Evolutionary conservation across 2,888 invertebrate species (phyloP), one percentile per base, ranked within the genome.

Genomic region (Omphaloscelis lunosa): DNA sequence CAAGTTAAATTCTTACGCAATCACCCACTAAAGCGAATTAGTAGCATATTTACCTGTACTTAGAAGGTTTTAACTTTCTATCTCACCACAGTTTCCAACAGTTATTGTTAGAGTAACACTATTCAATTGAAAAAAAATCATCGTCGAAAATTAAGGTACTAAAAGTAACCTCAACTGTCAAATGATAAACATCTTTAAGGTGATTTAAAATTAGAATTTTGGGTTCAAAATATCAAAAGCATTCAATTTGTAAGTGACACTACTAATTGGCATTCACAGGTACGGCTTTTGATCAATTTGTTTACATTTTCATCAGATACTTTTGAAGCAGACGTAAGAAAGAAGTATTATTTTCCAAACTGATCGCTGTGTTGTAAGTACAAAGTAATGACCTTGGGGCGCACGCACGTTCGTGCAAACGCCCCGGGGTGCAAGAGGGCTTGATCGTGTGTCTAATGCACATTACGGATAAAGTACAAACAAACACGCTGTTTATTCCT

Each of bases 381-480:
- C 39, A 62, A 67, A 39, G 15, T 23, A 59, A 20, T 61, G 72
- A 56, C 67, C 61, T 73, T 79, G 66, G 51, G 12, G 2, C 29
- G 29, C 29, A 58, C 79, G n/a, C 45, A 23, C 20, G 15, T 66
- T 66, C 45, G 53, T 61, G 51, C 27, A 23, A 34, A 41, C 48
- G 11, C 56, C 48, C 66, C 41, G 61, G 66, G 79, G 61, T 62
- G 41, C 80, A 58, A 12, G 61, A 20, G 23, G 56, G 66, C n/a
- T 51, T 41, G 56, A 27, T 73, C 27, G 80, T 67, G n/a, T 67
- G 80, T 58, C n/a, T 56, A 51, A 58, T 68, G 67, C 15, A 51
- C 15, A 68, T 80, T 62, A 79, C 2, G 23, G 4, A 12, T 23
- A 12, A 68, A 79, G 29, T 67, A 73, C 27, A 34, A 63, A 73